phyloP scores from a whole-genome alignment of 2,888 invertebrate genomes.

The Epinotia bilunana region DNA sequence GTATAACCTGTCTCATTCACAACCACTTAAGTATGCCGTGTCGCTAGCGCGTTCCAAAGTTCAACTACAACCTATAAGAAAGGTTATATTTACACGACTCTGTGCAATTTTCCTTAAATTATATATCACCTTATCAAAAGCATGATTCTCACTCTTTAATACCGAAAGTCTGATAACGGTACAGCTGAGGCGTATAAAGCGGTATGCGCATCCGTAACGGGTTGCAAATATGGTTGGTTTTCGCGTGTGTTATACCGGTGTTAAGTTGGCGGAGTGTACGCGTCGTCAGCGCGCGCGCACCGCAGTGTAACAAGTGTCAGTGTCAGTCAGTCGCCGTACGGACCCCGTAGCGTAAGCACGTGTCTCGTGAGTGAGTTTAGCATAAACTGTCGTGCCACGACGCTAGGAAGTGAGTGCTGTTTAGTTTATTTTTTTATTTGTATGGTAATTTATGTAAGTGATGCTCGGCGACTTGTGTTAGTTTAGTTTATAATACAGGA shows the following conservation, averaged over 20 bases:
- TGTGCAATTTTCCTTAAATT: constrained; percentile 32
- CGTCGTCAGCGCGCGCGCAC: constrained; percentile 7
- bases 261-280: constrained; percentile 18
- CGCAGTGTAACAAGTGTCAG: constrained; percentile 17
- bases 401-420: constrained; percentile 33
- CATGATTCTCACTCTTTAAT: constrained; percentile 42
- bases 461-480: constrained; percentile 19
- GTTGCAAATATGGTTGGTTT: not conserved
- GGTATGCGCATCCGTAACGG: not conserved
- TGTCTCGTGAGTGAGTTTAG: constrained; percentile 24
- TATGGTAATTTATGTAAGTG: constrained; percentile 37
- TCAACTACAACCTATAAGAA: constrained; percentile 28
- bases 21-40: constrained; percentile 22
- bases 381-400: constrained; percentile 22
- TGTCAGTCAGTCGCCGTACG: constrained; percentile 10
- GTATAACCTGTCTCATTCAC: constrained; percentile 26
- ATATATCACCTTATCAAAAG: constrained; percentile 37
- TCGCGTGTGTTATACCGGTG: not conserved
- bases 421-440: constrained; percentile 36
- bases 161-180: constrained; percentile 44
- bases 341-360: constrained; percentile 6
- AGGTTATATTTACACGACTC: constrained; percentile 37
- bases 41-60: constrained; percentile 34
- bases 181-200: constrained; percentile 3
- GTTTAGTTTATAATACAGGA: constrained; percentile 20